Percentiles rank a stretch among this genome's conserved stretches.
These are phyloP conservation scores for Melanerpes aurifrons DNA, from an alignment of 2,113 vertebrate genomes.

Conservation along the genomic window DNA sequence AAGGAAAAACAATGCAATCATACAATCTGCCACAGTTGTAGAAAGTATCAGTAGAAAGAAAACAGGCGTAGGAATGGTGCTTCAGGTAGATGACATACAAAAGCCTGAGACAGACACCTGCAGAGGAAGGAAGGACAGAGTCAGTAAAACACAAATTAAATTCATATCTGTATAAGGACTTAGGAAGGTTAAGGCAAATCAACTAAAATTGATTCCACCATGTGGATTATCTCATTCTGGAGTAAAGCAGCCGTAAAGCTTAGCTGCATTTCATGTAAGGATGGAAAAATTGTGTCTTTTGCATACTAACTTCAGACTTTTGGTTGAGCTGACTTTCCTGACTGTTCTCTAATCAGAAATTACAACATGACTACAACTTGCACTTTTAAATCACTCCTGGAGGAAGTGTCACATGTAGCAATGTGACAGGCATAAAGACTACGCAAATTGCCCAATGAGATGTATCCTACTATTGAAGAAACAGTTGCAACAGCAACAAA, in stretches of 20 bases:
- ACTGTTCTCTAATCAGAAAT: not conserved
- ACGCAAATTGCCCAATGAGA: constrained; percentile 70
- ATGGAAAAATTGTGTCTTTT: not conserved
- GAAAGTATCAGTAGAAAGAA: constrained; percentile 1
- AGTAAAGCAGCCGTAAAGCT: not conserved
- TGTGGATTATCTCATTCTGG: not conserved
- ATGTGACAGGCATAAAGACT: constrained; percentile 26
- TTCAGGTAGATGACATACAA: not conserved
- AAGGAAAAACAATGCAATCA: constrained; percentile 37
- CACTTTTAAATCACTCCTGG: constrained; percentile 26
- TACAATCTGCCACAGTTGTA: constrained; percentile 50
- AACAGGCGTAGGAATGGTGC: not conserved
- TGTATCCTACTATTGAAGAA: constrained; percentile 17
- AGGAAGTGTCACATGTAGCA: constrained; percentile 33
- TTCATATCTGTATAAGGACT: not conserved
- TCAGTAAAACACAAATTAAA: not conserved
- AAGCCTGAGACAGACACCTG: not conserved
- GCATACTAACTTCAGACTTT: not conserved
- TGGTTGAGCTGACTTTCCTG: not conserved
- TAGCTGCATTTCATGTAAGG: not conserved
- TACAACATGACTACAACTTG: not conserved
- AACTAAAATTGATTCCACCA: not conserved
- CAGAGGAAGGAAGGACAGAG: constrained; percentile 18
- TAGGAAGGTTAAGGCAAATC: not conserved
- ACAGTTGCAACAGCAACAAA: constrained; percentile 43